Evolutionary conservation across 2,113 vertebrate species (phyloP), one percentile per base, ranked within the genome.

Genomic region (Phaethornis superciliosus): DNA sequence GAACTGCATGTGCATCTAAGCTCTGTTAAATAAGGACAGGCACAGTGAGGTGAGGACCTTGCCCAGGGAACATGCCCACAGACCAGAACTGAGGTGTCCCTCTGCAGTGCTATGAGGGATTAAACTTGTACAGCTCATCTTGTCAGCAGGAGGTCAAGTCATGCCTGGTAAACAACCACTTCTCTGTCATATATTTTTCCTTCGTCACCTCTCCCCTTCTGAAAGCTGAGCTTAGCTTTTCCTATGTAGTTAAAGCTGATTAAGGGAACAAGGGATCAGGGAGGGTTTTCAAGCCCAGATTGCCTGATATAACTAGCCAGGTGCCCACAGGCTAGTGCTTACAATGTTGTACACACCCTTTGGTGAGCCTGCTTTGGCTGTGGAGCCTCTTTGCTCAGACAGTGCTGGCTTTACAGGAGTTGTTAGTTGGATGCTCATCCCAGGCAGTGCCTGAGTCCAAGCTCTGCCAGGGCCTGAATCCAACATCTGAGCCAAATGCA

Each of bases 181-280:
- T 71, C 27, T 54, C 42, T 65, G 33, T 60, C 44, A 8, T 23
- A 16, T 70, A 19, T 72, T 87, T 87, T 47, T 26, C 16, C 19
- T 68, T 62, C 22, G 8, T 85, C 59, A 76, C 68, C 19, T 75
- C 77, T 54, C 23, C 26, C 37, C 15, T 59, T 8, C 30, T 76
- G 28, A 71, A 88, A 83, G 54, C 64, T 77, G 72, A 93, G 27
- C 42, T 88, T 72, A 26, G 56, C 15, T 85, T 81, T 91, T 87
- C 37, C 65, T 75, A 64, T 81, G 9, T 27, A 27, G 32, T 63
- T 20, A 70, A 91, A 79, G 19, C 47, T 68, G 22, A 58, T 63
- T 17, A 63, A 18, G 20, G 28, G 7, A 90, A 23, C 9, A 47
- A 37, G 26, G 4, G 64, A 22, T 9, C 3, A 3, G 32, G 37